Base-by-base conservation (phyloP, 2,888 invertebrate species). In the Hyppa rectilinea region DNA sequence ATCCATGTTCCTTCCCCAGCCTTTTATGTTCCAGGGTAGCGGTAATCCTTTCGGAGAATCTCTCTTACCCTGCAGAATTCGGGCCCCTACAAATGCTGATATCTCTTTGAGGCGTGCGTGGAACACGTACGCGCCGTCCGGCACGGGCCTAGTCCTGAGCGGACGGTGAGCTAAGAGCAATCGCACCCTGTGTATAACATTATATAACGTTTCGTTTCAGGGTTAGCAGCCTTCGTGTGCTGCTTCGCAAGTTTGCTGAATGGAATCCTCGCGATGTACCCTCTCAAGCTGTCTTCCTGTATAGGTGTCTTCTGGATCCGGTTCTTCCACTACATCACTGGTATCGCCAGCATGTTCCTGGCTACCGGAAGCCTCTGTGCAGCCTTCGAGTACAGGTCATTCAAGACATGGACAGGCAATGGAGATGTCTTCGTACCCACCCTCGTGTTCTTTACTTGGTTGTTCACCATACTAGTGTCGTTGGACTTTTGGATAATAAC, bases 311-410 rank as follows among this genome's bases (percentile, higher is more conserved):
- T 71, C 31, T 81, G 83, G 62, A 60, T 87, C 17, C 88, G 86
- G 67, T 83, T 79, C 38, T 70, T 88, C 14, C 91, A 91, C 71
- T 88, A 84, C 64, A 12, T 83, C 34, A 86, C 85, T n/a, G 90
- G 91, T 29, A 68, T 90, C 0, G 71, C 71, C 2, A 85, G 87
- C n/a, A 61, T 90, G 34, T 73, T 89, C 23, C 59, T 90, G 4
- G 86, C 87, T 6, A 78, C 90, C 3, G 85, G 82, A 0, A 86
- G 89, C 55, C 85, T 92, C 17, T 87, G 88, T 31, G 84, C 81
- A 12, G 89, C 87, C 3, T 89, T 88, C 55, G 65, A 87, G 20
- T 85, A 83, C n/a, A 59, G 38, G 1, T 83, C 87, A 1, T 91
- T 90, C 66, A 85, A 40, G 47, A 59, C 36, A 1, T 91, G 91